Evolutionary conservation across 2,797 vertebrate genomes (phyloP).

Genomic region (Danio tinwini): DNA sequence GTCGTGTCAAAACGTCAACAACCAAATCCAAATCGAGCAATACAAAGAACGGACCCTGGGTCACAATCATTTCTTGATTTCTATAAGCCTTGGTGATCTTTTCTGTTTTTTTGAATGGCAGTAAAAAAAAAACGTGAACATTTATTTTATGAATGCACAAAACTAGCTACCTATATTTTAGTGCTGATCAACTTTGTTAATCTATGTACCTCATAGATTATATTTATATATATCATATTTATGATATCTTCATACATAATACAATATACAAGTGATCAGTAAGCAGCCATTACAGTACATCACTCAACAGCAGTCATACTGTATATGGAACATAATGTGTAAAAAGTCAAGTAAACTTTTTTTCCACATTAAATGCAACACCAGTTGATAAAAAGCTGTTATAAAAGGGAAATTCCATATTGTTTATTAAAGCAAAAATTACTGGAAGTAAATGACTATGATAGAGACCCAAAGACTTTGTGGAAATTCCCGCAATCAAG

Average conservation of each 20-base stretch:
- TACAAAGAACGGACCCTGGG: too few species aligned
- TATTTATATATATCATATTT: too few species aligned
- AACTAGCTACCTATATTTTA: neutral
- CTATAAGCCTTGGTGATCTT: too few species aligned
- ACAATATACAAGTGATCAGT: neutral
- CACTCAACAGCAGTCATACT: neutral
- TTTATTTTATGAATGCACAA: neutral
- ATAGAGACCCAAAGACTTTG: conserved; percentile 14
- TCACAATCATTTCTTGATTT: too few species aligned
- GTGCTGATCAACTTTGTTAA: neutral
- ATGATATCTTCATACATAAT: neutral
- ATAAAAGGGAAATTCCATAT: neutral
- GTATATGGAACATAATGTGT: neutral
- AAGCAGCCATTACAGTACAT: neutral
- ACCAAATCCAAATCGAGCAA: too few species aligned
- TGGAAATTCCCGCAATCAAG: neutral
- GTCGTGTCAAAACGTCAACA: too few species aligned
- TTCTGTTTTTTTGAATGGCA: too few species aligned
- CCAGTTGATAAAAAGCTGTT: neutral
- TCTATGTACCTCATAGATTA: too few species aligned
- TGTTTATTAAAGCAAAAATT: conserved; percentile 1
- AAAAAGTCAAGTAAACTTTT: neutral
- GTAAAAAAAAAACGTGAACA: too few species aligned
- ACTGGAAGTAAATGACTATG: neutral
- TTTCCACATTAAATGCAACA: neutral